Evolutionary conservation across 2,113 vertebrate species (phyloP), one percentile per base, ranked within the genome.

Genomic region (Agapornis roseicollis): DNA sequence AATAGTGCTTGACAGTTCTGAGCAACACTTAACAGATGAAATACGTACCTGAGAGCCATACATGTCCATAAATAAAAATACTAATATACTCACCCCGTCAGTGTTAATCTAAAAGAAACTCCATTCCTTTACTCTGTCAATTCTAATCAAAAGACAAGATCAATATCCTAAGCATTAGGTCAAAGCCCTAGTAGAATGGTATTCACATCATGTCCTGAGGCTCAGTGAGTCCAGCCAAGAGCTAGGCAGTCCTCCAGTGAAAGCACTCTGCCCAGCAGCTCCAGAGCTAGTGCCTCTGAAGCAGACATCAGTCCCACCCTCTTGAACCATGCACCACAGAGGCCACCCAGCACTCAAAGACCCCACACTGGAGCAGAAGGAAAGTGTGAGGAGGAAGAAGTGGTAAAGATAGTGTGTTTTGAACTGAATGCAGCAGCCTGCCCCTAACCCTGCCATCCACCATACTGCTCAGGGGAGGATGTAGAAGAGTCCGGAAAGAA

Each of bases 41-140:
- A 70, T 86, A 85, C 19, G 19, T 53, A 61, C 39, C 53, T 10
- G 63, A 55, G 69, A 37, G 17, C 29, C 6, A 0, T 17, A 76
- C 33, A 65, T 14, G 17, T 53, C 70, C 47, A 79, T 83, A 78
- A 96, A 91, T 64, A 91, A 93, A 85, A 91, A 60, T 19, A 46
- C 24, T 88, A 88, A 85, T 68, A 85, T 53, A 82, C 37, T 70
- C 58, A 73, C 63, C 10, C 61, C 33, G 78, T 63, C 46, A 47
- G 31, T 6, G 24, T 55, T 72, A 89, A 92, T 44, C 70, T 63
- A 63, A 58, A 81, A 77, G 52, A 91, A 95, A 88, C 55, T 60
- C 78, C 65, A 81, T 81, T 64, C 27, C 84, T 90, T 70, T 71
- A 50, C 44, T 84, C 60, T 74, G 50, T 41, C 88, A 81, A 78